These are phyloP conservation scores for Oreonectes daqikongensis DNA, from an alignment of 2,797 vertebrate species.

Conservation along the genomic window DNA sequence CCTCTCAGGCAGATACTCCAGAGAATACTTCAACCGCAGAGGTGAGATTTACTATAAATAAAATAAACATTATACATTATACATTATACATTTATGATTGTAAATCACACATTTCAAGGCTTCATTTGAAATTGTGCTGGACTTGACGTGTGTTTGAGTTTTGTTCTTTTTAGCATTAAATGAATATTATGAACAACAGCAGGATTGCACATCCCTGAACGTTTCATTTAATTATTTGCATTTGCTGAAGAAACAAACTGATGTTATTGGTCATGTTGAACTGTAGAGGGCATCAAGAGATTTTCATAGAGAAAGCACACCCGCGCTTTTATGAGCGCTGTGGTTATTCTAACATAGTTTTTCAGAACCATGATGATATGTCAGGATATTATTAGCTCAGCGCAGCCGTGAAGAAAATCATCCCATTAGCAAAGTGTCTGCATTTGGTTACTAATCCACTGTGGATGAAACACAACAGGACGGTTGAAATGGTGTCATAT, in stretches of 20 bases:
- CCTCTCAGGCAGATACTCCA: conserved; percentile 95
- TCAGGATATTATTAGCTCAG: conserved; percentile 50
- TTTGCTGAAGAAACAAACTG: neutral
- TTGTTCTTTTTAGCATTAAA: too few species aligned
- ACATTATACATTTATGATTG: neutral
- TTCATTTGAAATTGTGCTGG: too few species aligned
- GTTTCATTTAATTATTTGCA: neutral
- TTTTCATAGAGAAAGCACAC: neutral
- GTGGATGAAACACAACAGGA: neutral
- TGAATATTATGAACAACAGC: neutral
- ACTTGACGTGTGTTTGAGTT: too few species aligned
- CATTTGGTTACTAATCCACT: conserved; percentile 16
- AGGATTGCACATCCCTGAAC: neutral
- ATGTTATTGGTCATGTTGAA: neutral
- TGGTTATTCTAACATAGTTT: conserved; percentile 4
- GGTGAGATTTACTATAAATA: conserved; percentile 78
- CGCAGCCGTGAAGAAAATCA: conserved; percentile 41
- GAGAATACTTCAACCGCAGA: conserved; percentile 98
- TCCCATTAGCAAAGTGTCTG: conserved; percentile 11
- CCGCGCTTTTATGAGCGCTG: neutral
- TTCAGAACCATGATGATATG: neutral
- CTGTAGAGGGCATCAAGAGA: neutral
- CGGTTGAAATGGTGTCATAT: neutral
- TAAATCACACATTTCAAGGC: too few species aligned
- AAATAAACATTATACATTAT: neutral